Evolutionary conservation across 1,140 invertebrate species (phyloP).

Genomic region (Planococcus citri): DNA sequence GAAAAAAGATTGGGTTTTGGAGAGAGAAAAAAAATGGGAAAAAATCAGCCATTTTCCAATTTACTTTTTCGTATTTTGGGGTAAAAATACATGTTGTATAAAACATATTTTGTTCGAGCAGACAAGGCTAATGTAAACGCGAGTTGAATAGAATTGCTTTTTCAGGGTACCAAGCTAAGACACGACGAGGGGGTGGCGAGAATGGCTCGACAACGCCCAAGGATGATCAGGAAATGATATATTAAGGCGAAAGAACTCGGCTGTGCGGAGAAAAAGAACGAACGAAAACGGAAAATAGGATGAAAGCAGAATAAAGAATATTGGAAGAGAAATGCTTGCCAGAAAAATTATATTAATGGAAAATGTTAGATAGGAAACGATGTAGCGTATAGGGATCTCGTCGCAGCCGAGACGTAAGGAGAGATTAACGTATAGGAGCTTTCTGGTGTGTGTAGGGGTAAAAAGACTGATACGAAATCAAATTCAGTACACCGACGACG

Average conservation of each 20-base stretch:
- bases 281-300: constrained; percentile 17
- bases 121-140: constrained; percentile 10
- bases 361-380: constrained; percentile 17
- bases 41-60: background rate
- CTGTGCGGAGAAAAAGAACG: background rate
- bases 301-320: constrained; percentile 16
- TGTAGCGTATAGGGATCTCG: constrained; percentile 10
- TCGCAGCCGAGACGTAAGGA: background rate
- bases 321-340: constrained; percentile 19
- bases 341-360: constrained; percentile 20
- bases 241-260: background rate
- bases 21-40: background rate
- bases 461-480: constrained; percentile 19
- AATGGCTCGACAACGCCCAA: constrained; percentile 14
- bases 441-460: constrained; percentile 15
- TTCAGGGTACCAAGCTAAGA: background rate
- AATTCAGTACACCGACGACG: constrained; percentile 15
- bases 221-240: constrained; percentile 19
- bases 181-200: background rate
- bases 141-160: constrained; percentile 8
- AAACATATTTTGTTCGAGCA: background rate
- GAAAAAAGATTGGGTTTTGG: background rate
- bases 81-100: background rate
- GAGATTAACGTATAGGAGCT: constrained; percentile 12
- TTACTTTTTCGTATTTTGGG: background rate